Evolutionary conservation across 2,888 invertebrate species (phyloP), one percentile per base, ranked within the genome.

Genomic region (Prosopocoilus inquinatus): DNA sequence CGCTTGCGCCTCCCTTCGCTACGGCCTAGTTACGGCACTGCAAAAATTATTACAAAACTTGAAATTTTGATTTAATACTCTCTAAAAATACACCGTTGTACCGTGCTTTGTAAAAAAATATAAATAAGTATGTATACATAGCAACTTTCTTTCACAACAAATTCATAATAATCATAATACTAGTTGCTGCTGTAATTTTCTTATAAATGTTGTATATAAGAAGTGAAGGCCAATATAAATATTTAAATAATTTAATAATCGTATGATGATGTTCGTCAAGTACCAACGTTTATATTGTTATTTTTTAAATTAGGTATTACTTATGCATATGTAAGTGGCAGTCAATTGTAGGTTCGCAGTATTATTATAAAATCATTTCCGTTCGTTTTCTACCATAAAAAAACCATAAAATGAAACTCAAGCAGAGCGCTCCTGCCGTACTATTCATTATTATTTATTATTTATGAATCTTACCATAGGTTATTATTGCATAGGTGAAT

Each of bases 391-490:
- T 9, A 41, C 7, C 16, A 7, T n/a, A 16, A 41, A 41, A n/a
- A n/a, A n/a, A n/a, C n/a, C n/a, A n/a, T n/a, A n/a, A n/a, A 41
- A 41, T 41, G 16, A 16, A 15, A 13, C 13, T 13, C 41, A 41
- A 41, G 12, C 41, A 13, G 41, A 7, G 9, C 41, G 3, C 13
- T 15, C 12, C 41, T 41, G 5, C 9, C 41, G 16, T 16, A 11
- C 16, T 15, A 15, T 41, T 41, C n/a, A n/a, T n/a, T 43, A 46
- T 53, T 53, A 46, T 52, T 52, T 52, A 52, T 52, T 52, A 53
- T 39, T 50, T 47, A 16, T 47, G 34, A 32, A 12, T 16, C 41
- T 35, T 46, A 16, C 41, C 11, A 35, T 47, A 15, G 33, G 35
- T 34, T 35, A 39, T 39, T 36, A 45, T 34, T 15, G 38, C 38